Conservation (phyloP, 2,113 vertebrate genomes). For the Lynx canadensis region DNA sequence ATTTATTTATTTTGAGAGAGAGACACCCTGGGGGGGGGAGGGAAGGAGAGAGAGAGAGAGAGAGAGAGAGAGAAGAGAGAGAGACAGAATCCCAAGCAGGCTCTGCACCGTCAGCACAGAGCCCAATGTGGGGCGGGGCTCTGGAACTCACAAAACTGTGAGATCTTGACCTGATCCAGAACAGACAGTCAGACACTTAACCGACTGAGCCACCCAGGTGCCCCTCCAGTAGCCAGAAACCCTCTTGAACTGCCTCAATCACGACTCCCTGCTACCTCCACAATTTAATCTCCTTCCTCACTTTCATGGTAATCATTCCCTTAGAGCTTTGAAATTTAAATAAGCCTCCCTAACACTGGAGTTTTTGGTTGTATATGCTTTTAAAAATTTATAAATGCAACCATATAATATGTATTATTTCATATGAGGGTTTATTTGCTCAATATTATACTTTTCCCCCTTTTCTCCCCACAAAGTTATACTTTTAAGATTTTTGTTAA, state of each 20-base stretch:
- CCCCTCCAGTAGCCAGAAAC: neutral
- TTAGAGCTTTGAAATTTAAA: neutral
- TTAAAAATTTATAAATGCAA: neutral
- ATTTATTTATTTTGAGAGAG: too few species aligned
- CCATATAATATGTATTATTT: neutral
- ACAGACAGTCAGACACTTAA: too few species aligned
- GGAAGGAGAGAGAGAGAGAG: too few species aligned
- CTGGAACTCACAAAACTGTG: too few species aligned
- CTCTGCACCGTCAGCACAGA: too few species aligned
- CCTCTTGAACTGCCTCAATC: neutral
- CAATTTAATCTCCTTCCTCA: neutral
- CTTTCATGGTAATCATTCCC: neutral
- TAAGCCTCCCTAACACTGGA: neutral
- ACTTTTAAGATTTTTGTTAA: neutral
- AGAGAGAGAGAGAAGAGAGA: too few species aligned
- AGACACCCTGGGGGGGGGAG: too few species aligned
- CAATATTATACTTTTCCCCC: neutral
- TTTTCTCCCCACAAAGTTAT: neutral
- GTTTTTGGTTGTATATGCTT: neutral
- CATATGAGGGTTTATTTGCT: neutral
- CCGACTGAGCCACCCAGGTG: too few species aligned
- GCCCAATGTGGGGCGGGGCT: too few species aligned
- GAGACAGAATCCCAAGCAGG: too few species aligned
- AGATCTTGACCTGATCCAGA: too few species aligned
- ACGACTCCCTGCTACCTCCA: neutral